Evolutionary conservation across 2,888 invertebrate species (phyloP), one percentile per base, ranked within the genome.

Genomic region (Antitype chi): DNA sequence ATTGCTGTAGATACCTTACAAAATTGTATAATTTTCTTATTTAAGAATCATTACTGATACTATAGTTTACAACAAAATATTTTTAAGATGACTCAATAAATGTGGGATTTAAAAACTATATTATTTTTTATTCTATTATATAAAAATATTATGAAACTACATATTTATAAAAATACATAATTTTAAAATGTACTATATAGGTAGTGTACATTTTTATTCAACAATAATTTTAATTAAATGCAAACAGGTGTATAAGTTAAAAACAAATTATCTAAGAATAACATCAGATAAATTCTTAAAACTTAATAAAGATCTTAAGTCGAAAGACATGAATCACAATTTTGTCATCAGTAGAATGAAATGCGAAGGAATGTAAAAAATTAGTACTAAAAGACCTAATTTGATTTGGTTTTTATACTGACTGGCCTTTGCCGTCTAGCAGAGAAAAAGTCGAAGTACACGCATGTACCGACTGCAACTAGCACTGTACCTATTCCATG

Each of bases 361-460:
- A 66, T 43, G 7, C 60, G 59, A 5, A 32, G 73, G 84, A 84
- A 82, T 77, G 81, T 83, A 43, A 23, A 67, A 53, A 49, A 49
- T 57, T 49, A 5, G 8, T 72, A 78, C 11, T 15, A 63, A 15
- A 47, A 47, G 0, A 17, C 32, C n/a, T 80, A 80, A 28, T 79
- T 67, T 7, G 15, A 82, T 64, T 91, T 89, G 63, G 89, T 87
- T 88, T 94, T 95, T 52, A 90, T 87, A 85, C 87, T 93, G 6
- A 96, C 94, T 28, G 95, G 92, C 59, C 86, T 91, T 82, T 96
- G 96, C 76, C 89, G 90, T 70, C 88, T 92, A 55, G 83, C 85
- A 64, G 85, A 80, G 82, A 96, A 96, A 81, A 91, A 95, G 83
- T 96, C 94, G 76, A 96, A 96, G 89, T 96, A 96, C 4, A 96